Percentiles rank a stretch among this genome's conserved stretches.
Conservation (phyloP, 2,888 invertebrate species). For the Heteropelma amictum region DNA sequence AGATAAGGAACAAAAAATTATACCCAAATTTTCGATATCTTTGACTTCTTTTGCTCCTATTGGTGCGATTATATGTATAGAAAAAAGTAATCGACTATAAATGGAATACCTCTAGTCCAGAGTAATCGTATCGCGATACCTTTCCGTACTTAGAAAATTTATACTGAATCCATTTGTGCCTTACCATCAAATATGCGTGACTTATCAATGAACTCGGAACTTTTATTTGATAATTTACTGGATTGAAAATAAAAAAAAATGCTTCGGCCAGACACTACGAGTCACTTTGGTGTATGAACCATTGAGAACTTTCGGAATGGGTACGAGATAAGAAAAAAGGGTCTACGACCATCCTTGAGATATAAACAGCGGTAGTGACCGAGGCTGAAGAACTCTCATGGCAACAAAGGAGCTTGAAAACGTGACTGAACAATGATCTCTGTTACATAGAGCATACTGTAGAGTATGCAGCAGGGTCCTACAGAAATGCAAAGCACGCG, state of each 20-base stretch:
- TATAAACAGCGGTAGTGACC: constrained; percentile 41
- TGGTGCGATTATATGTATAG: too few relatives aligned
- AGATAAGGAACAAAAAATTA: too few relatives aligned
- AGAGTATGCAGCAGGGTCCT: constrained; percentile 18
- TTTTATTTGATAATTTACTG: too few relatives aligned
- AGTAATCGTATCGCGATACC: too few relatives aligned
- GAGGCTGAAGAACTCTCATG: constrained; percentile 60
- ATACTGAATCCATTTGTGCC: too few relatives aligned
- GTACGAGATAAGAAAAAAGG: constrained; percentile 9
- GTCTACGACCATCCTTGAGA: constrained; percentile 15
- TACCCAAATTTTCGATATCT: too few relatives aligned
- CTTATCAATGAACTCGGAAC: too few relatives aligned
- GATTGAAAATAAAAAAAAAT: constrained; percentile 4
- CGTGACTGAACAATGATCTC: constrained; percentile 73
- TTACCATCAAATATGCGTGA: too few relatives aligned
- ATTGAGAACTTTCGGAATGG: constrained; percentile 7
- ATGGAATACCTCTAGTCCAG: too few relatives aligned
- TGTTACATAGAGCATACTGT: constrained; percentile 36
- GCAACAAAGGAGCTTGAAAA: constrained; percentile 59
- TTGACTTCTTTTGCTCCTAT: too few relatives aligned
- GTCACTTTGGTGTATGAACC: constrained; percentile 28
- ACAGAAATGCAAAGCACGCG: constrained; percentile 48
- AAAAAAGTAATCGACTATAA: too few relatives aligned
- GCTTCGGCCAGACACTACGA: neutral
- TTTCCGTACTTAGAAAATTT: too few relatives aligned